Percentiles rank a stretch among this genome's conserved stretches.
These are phyloP conservation scores for Callopanchax toddi DNA, from an alignment of 2,113 vertebrate species.

Conservation along the genomic window DNA sequence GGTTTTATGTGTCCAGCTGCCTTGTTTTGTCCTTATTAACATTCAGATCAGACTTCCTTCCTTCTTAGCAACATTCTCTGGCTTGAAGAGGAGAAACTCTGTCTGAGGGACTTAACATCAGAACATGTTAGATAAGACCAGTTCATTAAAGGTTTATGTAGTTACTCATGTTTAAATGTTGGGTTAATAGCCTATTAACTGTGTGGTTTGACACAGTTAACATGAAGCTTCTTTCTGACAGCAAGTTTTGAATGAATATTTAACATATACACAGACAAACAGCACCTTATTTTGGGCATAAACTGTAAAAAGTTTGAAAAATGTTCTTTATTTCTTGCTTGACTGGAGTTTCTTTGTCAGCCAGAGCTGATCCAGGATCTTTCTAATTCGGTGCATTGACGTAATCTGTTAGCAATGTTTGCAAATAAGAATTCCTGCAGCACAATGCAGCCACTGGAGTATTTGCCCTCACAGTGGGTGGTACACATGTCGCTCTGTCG, in stretches of 20 bases:
- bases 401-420: conserved; percentile 72
- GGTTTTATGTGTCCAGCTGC: conserved; percentile 22
- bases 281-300: no score
- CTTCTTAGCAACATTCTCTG: conserved; percentile 64
- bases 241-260: background rate
- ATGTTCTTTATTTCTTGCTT: conserved; percentile 30
- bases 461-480: conserved; percentile 71
- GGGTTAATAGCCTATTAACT: background rate
- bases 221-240: conserved; percentile 1
- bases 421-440: conserved; percentile 76
- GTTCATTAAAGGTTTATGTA: conserved; percentile 18
- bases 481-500: conserved; percentile 64
- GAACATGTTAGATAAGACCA: conserved; percentile 35
- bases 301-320: background rate
- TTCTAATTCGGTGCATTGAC: conserved; percentile 54
- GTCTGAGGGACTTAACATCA: conserved; percentile 38
- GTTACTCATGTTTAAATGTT: conserved; percentile 11
- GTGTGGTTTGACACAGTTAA: background rate
- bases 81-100: conserved; percentile 38
- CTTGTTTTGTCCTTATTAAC: conserved; percentile 57
- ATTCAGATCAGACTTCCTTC: conserved; percentile 65
- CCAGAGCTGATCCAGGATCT: conserved; percentile 23
- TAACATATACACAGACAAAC: no score
- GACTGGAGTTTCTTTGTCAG: conserved; percentile 20
- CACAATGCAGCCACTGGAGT: conserved; percentile 76